Conservation (phyloP, 2,888 invertebrate genomes). For the Mythimna impura region DNA sequence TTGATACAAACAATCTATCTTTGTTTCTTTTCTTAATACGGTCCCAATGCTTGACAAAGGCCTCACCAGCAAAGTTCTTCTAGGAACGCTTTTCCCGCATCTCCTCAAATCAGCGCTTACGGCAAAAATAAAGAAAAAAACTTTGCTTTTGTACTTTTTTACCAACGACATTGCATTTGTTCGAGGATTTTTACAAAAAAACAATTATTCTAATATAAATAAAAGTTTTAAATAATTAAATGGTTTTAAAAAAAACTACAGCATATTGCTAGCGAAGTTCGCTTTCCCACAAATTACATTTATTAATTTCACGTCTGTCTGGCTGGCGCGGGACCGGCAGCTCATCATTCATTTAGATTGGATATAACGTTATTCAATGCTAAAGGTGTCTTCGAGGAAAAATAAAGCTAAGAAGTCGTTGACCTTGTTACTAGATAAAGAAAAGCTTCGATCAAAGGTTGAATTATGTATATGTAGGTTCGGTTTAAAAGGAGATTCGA, state of each 20-base stretch:
- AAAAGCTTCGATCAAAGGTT: slow-evolving; percentile 6
- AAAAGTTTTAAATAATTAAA: no score
- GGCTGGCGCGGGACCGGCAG: not conserved
- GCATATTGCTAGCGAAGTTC: not conserved
- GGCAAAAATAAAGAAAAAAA: no score
- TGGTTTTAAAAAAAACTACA: no score
- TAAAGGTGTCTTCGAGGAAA: not conserved
- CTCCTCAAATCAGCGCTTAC: no score
- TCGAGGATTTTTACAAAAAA: not conserved
- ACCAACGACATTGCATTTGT: not conserved
- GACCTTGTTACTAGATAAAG: slow-evolving; percentile 7
- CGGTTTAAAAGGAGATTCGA: not conserved
- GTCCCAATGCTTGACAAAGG: not conserved
- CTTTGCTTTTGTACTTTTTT: no score
- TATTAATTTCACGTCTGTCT: not conserved
- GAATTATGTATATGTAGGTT: not conserved
- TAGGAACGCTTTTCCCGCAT: no score
- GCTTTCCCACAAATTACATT: not conserved
- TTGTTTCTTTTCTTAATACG: not conserved
- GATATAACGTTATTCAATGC: not conserved
- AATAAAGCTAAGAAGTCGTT: not conserved
- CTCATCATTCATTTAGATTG: not conserved
- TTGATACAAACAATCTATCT: not conserved
- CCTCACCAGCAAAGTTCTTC: no score
- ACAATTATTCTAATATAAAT: no score